Evolutionary conservation across 2,888 invertebrate genomes (phyloP), one percentile per base, ranked within the genome.

Genomic region (Zygothrica quintamaculata): DNA sequence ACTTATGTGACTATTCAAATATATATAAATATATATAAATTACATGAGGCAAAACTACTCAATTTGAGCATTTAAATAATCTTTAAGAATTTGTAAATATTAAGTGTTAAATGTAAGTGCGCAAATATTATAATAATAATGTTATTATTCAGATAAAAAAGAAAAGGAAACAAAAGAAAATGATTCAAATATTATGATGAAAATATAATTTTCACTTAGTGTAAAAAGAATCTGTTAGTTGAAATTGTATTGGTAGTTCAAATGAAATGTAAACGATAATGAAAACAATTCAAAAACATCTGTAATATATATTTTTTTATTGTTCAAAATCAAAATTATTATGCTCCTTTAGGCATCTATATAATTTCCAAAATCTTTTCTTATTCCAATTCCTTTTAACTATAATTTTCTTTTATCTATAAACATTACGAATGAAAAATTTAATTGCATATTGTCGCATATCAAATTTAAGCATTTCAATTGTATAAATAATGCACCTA

Each of bases 401-500:
- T 26, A 8, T 29, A 3, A 8, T 36, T 13, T 4, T 13, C 15
- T 1, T 36, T 9, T 36, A 36, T 36, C 15, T 48, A 25, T 34
- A 13, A 26, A 36, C 12, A 56, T 50, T 50, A 50, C 25, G 40
- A 31, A 13, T 15, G 5, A 33, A 12, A 29, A 4, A 57, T 33
- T 62, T 26, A 53, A 44, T 11, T 25, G 71, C 69, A 74, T 65
- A 65, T 77, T 18, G 57, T n/a, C 58, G 71, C 84, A 80, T 78
- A 80, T 80, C 77, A 80, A 65, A 47, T 68, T 65, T 48, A 39
- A 65, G 59, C 60, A 76, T 79, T 78, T 84, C 80, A 80, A 78
- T 84, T 78, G 78, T 78, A 73, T 62, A 74, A 73, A 22, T 22
- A 73, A 70, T 43, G 69, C 75, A 74, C 72, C 40, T 60, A 47